phyloP scores from a whole-genome alignment of 2,888 invertebrate genomes.

The Mythimna lalbum region DNA sequence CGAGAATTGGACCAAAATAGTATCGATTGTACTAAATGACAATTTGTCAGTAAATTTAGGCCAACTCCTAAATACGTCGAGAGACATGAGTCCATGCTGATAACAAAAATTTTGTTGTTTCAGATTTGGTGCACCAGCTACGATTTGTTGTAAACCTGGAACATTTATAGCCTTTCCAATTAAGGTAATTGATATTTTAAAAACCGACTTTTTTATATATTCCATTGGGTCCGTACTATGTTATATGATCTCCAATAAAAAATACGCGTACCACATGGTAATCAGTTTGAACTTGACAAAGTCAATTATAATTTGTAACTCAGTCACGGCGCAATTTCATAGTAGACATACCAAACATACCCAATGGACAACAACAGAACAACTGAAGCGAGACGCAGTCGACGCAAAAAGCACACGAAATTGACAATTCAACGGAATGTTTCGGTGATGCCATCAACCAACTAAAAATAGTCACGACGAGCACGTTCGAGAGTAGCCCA shows the following conservation, averaged over 20 bases:
- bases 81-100: conserved; percentile 6
- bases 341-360: conserved; percentile 49
- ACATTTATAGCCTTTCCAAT: conserved; percentile 66
- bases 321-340: conserved; percentile 53
- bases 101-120: conserved; percentile 62
- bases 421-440: conserved; percentile 81
- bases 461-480: conserved; percentile 85
- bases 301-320: conserved; percentile 48
- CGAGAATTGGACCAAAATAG: conserved; percentile 57
- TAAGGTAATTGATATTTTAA: conserved; percentile 59
- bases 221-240: background rate
- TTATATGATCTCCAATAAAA: conserved; percentile 11
- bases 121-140: conserved; percentile 66
- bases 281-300: conserved; percentile 59
- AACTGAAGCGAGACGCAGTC: conserved; percentile 66
- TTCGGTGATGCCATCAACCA: conserved; percentile 79
- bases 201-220: background rate
- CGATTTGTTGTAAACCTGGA: conserved; percentile 67
- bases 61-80: no score
- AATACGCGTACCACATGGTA: conserved; percentile 22
- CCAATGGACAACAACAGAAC: conserved; percentile 54
- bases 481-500: conserved; percentile 76
- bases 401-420: conserved; percentile 70
- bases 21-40: conserved; percentile 51
- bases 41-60: conserved; percentile 26